Percentiles rank a stretch among this genome's conserved stretches.
These are phyloP conservation scores for Thymelicus lineola DNA, from an alignment of 2,888 invertebrate species.

Conservation along the genomic window DNA sequence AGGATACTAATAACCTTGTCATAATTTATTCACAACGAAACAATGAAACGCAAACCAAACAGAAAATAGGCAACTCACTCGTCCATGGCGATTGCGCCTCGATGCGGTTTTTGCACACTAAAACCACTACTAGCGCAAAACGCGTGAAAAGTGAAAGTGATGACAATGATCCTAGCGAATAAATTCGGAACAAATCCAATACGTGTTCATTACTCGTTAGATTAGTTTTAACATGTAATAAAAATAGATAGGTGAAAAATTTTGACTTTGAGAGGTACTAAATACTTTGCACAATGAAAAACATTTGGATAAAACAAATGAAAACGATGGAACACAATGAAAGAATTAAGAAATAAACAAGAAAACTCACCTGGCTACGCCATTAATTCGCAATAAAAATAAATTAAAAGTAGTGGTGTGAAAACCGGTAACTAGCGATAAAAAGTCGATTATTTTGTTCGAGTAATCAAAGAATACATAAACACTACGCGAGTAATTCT, in stretches of 20 bases:
- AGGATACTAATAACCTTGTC: conserved; percentile 75
- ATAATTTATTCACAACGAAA: conserved; percentile 67
- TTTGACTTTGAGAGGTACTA: conserved; percentile 78
- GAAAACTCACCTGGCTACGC: conserved; percentile 85
- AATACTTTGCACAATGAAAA: conserved; percentile 80
- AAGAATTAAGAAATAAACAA: conserved; percentile 83
- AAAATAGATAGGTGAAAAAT: conserved; percentile 78
- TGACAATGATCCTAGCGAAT: conserved; percentile 83
- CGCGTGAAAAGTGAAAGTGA: conserved; percentile 83
- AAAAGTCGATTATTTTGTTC: not conserved
- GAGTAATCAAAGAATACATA: no score
- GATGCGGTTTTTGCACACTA: conserved; percentile 64
- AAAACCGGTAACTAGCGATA: conserved; percentile 14
- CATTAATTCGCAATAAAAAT: conserved; percentile 85
- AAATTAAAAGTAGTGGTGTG: conserved; percentile 60
- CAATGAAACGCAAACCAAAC: conserved; percentile 57
- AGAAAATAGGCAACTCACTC: conserved; percentile 74
- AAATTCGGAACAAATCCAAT: conserved; percentile 83
- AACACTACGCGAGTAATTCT: no score
- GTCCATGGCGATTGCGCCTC: conserved; percentile 78
- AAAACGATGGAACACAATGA: conserved; percentile 79
- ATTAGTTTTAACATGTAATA: conserved; percentile 74
- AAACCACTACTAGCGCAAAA: conserved; percentile 74
- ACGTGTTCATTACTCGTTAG: conserved; percentile 84
- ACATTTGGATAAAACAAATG: conserved; percentile 83